A percentile compares a stretch with the other conserved stretches of the same genome.
phyloP scores from a whole-genome alignment of 2,888 invertebrate species.

The Margaritifera margaritifera region DNA sequence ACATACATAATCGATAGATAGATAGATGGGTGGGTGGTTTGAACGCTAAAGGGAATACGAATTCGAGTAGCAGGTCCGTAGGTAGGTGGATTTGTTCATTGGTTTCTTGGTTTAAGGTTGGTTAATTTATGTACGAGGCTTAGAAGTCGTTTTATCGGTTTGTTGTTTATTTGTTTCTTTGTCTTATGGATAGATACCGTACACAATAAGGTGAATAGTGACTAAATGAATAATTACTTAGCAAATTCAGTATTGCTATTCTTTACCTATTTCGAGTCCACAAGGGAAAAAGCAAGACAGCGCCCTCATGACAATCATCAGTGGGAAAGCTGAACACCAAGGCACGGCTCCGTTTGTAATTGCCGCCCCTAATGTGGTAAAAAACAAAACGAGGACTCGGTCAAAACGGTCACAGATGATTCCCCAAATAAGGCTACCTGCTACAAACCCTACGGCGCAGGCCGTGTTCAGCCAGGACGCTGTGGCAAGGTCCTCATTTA shows the following conservation, averaged over 20 bases:
- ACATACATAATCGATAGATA: no score
- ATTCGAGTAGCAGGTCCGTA: no score
- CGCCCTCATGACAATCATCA: slow-evolving; percentile 50
- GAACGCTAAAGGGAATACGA: no score
- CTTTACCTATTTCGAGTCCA: not conserved
- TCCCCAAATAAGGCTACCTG: slow-evolving; percentile 21
- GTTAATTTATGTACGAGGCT: no score
- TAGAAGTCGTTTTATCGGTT: no score
- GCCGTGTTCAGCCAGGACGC: slow-evolving; percentile 36
- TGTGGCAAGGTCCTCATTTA: slow-evolving; percentile 19
- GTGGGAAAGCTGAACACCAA: slow-evolving; percentile 60
- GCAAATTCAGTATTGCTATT: not conserved
- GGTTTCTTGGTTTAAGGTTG: no score
- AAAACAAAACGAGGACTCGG: slow-evolving; percentile 65
- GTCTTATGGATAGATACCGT: no score
- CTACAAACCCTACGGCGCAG: slow-evolving; percentile 26
- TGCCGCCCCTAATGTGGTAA: slow-evolving; percentile 66
- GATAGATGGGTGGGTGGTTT: no score
- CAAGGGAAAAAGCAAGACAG: not conserved
- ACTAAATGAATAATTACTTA: no score
- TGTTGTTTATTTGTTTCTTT: no score
- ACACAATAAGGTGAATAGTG: no score
- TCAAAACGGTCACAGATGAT: slow-evolving; percentile 37
- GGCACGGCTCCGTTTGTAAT: slow-evolving; percentile 67
- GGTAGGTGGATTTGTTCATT: no score